These are phyloP conservation scores for Tachycineta bicolor DNA, from an alignment of 2,113 vertebrate genomes.

Conservation along the genomic window DNA sequence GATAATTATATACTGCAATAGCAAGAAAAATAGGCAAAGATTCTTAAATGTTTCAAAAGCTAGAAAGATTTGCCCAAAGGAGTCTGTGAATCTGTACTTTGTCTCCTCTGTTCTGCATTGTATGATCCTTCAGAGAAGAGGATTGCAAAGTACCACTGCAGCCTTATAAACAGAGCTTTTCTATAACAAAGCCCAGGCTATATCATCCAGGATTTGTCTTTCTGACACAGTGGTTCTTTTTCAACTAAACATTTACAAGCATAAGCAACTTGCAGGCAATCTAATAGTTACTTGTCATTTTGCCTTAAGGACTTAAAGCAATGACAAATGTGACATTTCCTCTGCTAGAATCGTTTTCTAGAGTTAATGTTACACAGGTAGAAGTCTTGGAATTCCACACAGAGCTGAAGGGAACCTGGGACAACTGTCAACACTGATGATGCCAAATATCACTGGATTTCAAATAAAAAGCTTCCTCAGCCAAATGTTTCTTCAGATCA, in stretches of 20 bases:
- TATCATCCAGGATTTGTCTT: not conserved
- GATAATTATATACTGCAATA: not conserved
- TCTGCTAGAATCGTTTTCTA: not conserved
- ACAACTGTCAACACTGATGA: not conserved
- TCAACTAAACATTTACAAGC: not conserved
- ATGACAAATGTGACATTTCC: not conserved
- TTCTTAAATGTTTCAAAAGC: not conserved
- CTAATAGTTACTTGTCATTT: not conserved
- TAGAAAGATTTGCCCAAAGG: not conserved
- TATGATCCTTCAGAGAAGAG: not conserved
- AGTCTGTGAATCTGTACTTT: not conserved
- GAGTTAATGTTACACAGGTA: rapidly evolving
- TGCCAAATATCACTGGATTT: not conserved
- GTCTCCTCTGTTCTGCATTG: not conserved
- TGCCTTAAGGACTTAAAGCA: not conserved
- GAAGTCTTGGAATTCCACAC: not conserved
- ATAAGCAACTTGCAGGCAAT: not conserved
- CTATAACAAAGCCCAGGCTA: not conserved
- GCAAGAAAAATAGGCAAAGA: not conserved
- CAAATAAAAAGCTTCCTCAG: not conserved
- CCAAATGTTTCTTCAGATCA: not conserved
- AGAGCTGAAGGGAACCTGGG: not conserved
- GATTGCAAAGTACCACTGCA: not conserved
- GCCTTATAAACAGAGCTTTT: not conserved
- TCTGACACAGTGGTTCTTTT: not conserved